Conservation (phyloP, 2,797 vertebrate species). For the Falco naumanni region DNA sequence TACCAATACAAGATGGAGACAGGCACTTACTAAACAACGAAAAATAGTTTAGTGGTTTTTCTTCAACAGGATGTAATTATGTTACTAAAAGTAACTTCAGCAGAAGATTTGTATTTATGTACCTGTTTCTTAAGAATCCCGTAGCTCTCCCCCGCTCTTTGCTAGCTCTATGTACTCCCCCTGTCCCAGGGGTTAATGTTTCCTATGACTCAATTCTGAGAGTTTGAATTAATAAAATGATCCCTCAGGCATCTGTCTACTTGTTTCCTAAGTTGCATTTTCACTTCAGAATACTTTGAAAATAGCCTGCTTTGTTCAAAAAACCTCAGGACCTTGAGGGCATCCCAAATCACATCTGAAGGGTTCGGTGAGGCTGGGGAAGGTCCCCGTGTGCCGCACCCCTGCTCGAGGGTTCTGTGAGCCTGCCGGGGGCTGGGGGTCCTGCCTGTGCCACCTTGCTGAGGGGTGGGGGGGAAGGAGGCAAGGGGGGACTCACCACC, state of each 20-base stretch:
- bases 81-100: background rate
- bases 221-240: background rate
- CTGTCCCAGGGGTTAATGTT: background rate
- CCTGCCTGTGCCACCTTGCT: rapidly evolving
- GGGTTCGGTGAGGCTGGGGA: rapidly evolving
- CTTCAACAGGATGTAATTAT: background rate
- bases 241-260: background rate
- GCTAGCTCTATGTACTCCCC: background rate
- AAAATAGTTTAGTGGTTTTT: background rate
- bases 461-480: rapidly evolving
- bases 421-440: background rate
- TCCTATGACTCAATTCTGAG: background rate
- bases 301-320: background rate
- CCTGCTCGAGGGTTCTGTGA: no score
- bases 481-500: conserved; percentile 79
- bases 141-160: background rate
- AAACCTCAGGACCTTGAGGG: rapidly evolving
- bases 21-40: background rate
- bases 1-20: background rate
- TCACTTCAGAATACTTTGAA: background rate
- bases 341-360: rapidly evolving
- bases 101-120: background rate
- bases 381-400: rapidly evolving
- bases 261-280: background rate
- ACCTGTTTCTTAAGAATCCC: background rate